These are phyloP conservation scores for Echeneis naucrates DNA, from an alignment of 2,797 vertebrate genomes.

Conservation along the genomic window DNA sequence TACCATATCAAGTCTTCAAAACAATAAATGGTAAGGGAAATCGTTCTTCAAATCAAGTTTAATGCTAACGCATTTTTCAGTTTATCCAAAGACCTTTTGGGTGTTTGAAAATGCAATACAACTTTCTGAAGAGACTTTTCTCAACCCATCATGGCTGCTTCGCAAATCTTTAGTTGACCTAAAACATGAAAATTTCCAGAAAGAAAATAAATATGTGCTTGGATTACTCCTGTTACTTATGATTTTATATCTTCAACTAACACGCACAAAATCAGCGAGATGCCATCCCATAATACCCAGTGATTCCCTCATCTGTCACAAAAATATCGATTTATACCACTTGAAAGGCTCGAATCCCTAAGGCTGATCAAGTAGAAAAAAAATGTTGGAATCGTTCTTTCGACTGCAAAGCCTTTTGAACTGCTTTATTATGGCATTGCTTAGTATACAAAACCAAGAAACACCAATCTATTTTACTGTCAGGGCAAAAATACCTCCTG, in stretches of 20 bases:
- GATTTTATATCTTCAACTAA: conserved; percentile 48
- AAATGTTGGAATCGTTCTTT: conserved; percentile 40
- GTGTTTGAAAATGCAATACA: too few relatives aligned
- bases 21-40: too few relatives aligned
- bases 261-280: conserved; percentile 41
- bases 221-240: conserved; percentile 30
- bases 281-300: conserved; percentile 29
- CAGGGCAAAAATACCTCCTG: conserved; percentile 59
- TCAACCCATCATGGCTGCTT: neutral
- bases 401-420: conserved; percentile 46
- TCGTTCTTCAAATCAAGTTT: conserved; percentile 13
- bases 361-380: conserved; percentile 37
- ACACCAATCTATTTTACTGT: conserved; percentile 56
- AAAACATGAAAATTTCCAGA: conserved; percentile 19
- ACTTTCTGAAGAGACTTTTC: conserved; percentile 18
- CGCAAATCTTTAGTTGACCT: conserved; percentile 12
- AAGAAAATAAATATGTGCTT: conserved; percentile 50
- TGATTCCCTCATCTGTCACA: conserved; percentile 38
- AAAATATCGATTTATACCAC: conserved; percentile 43
- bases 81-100: conserved; percentile 33
- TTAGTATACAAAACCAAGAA: conserved; percentile 52
- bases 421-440: conserved; percentile 20
- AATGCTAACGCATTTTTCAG: conserved; percentile 21
- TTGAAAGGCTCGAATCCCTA: conserved; percentile 36
- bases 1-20: neutral